phyloP scores from a whole-genome alignment of 1,140 invertebrate species.

The Rhizoglyphus robini region DNA sequence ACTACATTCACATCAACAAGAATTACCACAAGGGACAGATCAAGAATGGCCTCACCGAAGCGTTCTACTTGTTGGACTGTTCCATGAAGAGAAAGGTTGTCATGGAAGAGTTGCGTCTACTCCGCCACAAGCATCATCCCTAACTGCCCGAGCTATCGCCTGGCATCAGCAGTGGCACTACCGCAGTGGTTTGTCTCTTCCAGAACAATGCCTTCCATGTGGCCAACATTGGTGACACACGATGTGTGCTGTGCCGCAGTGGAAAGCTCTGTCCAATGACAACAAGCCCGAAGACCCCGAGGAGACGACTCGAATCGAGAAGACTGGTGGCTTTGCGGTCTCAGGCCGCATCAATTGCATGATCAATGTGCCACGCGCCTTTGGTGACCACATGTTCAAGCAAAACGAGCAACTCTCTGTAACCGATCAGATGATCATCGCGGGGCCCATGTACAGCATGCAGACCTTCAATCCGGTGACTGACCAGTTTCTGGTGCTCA shows the following conservation, averaged over 20 bases:
- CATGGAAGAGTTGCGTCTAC: neutral
- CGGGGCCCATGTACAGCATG: too few species aligned
- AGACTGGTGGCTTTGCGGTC: too few species aligned
- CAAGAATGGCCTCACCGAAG: too few species aligned
- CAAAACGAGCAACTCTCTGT: slow-evolving; percentile 42
- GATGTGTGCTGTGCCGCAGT: slow-evolving; percentile 67
- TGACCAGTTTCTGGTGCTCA: too few species aligned
- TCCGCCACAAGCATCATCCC: neutral
- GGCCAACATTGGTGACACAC: slow-evolving; percentile 64
- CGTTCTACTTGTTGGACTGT: neutral
- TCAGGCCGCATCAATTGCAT: slow-evolving; percentile 80
- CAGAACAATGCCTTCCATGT: slow-evolving; percentile 38
- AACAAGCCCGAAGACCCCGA: slow-evolving; percentile 98
- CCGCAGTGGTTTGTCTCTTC: slow-evolving; percentile 78
- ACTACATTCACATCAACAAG: too few species aligned
- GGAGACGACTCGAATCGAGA: too few species aligned
- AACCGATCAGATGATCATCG: slow-evolving; percentile 88
- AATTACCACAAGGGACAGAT: too few species aligned
- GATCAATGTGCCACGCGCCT: slow-evolving; percentile 90
- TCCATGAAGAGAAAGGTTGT: neutral
- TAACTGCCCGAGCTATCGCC: slow-evolving; percentile 38
- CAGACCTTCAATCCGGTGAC: too few species aligned
- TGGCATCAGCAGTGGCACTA: slow-evolving; percentile 80
- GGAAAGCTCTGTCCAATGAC: slow-evolving; percentile 87
- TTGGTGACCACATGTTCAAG: too few species aligned